Base-by-base conservation (phyloP, 2,113 vertebrate species). In the Pipra filicauda region DNA sequence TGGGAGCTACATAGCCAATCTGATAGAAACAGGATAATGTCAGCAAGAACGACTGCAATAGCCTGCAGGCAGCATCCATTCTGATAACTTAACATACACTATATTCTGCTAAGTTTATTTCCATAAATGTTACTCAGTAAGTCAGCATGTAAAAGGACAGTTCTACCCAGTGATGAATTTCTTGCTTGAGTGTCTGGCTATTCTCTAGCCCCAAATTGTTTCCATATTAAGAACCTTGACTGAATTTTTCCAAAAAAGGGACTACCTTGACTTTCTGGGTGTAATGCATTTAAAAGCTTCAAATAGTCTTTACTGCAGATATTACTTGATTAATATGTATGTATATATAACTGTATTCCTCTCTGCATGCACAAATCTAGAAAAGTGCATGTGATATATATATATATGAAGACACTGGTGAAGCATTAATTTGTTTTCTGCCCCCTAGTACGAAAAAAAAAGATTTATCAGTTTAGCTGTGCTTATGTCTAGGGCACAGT, bases 21-120 rank as follows among this genome's bases (percentile, higher is more conserved):
- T 93, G 85, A 95, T 41, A 89, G 91, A 87, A 95, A 89, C 64
- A 88, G 89, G 84, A 72, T 96, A 93, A 95, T 94, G 89, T 96
- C 94, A 96, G 89, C 71, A 91, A 79, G 87, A 96, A 82, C 66
- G 74, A 96, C 89, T 94, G 87, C 84, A 91, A 69, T 57, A 81
- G 93, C 95, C 93, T 61, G 86, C 76, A 94, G 96, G 91, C 89
- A 96, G 73, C 93, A 96, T 93, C 78, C 67, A 57, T 70, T 75
- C 87, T 92, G 77, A 54, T 69, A 93, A 91, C 88, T 91, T 89
- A 94, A 87, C 83, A 94, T 46, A 67, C 58, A 89, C 5, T 76
- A 15, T 49, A 96, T 79, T 91, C 76, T 67, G 71, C 76, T 71
- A 75, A 95, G 49, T 78, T 95, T 66, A 88, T 95, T 97, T 94